phyloP scores from a whole-genome alignment of 2,797 vertebrate genomes.

The Kryptopterus vitreolus region DNA sequence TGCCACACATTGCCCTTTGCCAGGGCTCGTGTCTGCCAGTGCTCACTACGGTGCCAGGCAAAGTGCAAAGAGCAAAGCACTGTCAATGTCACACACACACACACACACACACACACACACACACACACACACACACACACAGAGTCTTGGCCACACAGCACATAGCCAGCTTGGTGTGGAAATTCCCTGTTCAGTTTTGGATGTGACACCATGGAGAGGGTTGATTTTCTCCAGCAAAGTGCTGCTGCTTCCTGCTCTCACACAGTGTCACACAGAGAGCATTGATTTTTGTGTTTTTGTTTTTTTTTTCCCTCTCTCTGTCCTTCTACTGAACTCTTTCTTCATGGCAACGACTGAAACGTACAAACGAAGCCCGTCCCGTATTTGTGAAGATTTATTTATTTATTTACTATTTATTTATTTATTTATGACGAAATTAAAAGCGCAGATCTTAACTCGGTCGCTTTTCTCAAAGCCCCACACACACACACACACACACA shows the following conservation, averaged over 20 bases:
- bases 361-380: not conserved
- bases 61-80: conserved; percentile 42
- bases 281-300: conserved; percentile 70
- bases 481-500: too few relatives aligned
- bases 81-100: conserved; percentile 42
- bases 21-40: conserved; percentile 45
- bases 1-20: conserved; percentile 35
- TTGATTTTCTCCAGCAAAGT: conserved; percentile 23
- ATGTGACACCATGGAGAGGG: conserved; percentile 18
- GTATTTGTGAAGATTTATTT: too few relatives aligned
- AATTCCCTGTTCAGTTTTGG: conserved; percentile 25
- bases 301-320: conserved; percentile 46
- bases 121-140: not conserved
- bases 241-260: conserved; percentile 46
- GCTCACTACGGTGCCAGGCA: conserved; percentile 38
- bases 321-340: conserved; percentile 73
- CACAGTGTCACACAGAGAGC: conserved; percentile 60
- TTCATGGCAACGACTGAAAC: conserved; percentile 57
- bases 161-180: conserved; percentile 22
- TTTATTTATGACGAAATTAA: not conserved
- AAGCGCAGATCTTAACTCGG: not conserved
- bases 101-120: conserved; percentile 35
- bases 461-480: not conserved
- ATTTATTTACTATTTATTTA: too few relatives aligned
- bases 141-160: conserved; percentile 19